Conservation (phyloP, 2,797 vertebrate species). For the Acestrorhynchus altus region DNA sequence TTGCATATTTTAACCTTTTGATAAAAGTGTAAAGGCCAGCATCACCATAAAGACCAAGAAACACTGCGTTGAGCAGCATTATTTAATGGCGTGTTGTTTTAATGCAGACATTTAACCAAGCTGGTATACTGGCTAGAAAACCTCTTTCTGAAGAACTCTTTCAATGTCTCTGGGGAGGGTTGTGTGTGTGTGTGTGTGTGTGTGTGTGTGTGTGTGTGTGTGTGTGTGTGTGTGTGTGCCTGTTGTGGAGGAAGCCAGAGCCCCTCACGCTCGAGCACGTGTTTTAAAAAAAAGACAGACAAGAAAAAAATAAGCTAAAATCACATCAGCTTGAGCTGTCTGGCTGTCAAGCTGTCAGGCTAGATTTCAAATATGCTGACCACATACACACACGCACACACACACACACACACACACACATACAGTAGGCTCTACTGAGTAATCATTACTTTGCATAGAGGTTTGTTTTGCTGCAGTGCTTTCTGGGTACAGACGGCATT, state of each 20-base stretch:
- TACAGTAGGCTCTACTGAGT: background rate
- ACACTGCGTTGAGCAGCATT: background rate
- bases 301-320: too few species aligned
- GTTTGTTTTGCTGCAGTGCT: background rate
- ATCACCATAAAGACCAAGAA: background rate
- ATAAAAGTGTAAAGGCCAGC: background rate
- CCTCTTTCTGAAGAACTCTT: background rate
- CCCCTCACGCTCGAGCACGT: too few species aligned
- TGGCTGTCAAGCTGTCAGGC: too few species aligned
- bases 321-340: too few species aligned
- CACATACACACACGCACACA: constrained; percentile 3
- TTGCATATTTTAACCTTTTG: background rate
- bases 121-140: background rate
- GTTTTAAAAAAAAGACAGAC: too few species aligned
- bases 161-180: background rate
- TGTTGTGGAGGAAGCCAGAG: too few species aligned
- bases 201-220: constrained; percentile 28
- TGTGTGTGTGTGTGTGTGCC: background rate
- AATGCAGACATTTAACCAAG: background rate
- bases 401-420: constrained; percentile 24
- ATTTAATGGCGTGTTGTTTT: too few species aligned
- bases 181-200: background rate
- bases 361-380: too few species aligned
- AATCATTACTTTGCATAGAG: background rate
- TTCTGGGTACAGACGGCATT: background rate